Evolutionary conservation across 2,797 vertebrate genomes (phyloP), one percentile per base, ranked within the genome.

Genomic region (Cossypha niveicapilla): DNA sequence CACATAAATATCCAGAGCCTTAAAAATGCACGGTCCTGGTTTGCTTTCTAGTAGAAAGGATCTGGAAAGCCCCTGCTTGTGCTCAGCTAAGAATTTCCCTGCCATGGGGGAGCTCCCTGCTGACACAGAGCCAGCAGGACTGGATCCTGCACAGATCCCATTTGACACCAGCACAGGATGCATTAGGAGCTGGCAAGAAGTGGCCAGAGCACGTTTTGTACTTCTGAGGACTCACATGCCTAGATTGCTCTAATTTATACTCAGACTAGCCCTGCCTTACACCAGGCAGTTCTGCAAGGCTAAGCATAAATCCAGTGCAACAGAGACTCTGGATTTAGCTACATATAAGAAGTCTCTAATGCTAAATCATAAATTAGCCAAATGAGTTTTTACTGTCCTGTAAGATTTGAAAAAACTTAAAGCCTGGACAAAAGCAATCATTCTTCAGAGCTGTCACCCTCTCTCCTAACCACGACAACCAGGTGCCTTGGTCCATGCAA

Each of bases 151-250:
- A 85, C 78, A 90, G 81, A 88, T 44, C 74, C 77, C 63, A 27
- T 28, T 18, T 92, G 93, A 88, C 90, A 93, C 92, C 45, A 80
- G 80, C 78, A 88, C 45, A 87, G 86, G 68, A 76, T 79, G 75
- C 84, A 95, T 74, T 56, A 94, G 68, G 84, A 92, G 81, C 88
- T 94, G 72, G 45, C 80, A 91, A 88, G 78, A 93, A 92, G 81
- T 47, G 61, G 32, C 61, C 88, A 94, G 72, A 94, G 50, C 93
- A 93, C 17, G 1, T 93, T 91, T 92, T 51, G 48, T 68, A 44
- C 50, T 95, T 87, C 86, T 83, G 84, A 95, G 47, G 45, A 37
- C 68, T 91, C 74, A 65, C 60, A 71, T 42, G 72, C 61, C 78
- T 77, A 35, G 39, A 83, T 13, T 92, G 71, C 68, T 88, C 84